phyloP scores from a whole-genome alignment of 1,140 invertebrate genomes.

The Drosophila nigromelanica region DNA sequence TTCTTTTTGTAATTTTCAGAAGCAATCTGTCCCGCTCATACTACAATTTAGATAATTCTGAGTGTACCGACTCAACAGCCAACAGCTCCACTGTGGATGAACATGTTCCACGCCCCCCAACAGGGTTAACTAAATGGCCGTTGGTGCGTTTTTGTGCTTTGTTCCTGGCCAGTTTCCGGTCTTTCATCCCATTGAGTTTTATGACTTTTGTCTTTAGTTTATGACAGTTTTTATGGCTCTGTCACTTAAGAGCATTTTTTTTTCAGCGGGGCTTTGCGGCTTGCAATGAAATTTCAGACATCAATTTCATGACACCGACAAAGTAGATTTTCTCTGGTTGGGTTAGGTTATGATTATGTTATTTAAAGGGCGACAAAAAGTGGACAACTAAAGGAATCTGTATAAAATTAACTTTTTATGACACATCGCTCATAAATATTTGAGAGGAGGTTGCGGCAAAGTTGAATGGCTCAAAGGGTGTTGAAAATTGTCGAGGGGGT shows the following conservation, averaged over 20 bases:
- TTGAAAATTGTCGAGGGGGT: not conserved
- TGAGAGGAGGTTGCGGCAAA: constrained; percentile 7
- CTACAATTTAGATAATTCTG: too few species aligned
- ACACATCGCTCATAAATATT: constrained; percentile 29
- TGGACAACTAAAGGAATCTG: constrained; percentile 7
- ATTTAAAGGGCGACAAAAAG: constrained; percentile 34
- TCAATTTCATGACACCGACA: constrained; percentile 29
- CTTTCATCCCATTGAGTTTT: constrained; percentile 37
- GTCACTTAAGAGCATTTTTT: constrained; percentile 48
- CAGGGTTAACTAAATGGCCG: not conserved
- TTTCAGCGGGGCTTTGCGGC: constrained; percentile 2
- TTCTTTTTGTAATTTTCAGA: too few species aligned
- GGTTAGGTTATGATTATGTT: constrained; percentile 31
- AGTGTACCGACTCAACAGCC: not conserved
- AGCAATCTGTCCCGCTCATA: too few species aligned
- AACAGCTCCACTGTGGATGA: constrained; percentile 13
- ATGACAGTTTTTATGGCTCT: constrained; percentile 56
- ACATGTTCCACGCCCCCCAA: constrained; percentile 7
- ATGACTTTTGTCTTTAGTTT: constrained; percentile 59
- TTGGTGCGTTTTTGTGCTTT: constrained; percentile 15
- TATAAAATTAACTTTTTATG: constrained; percentile 36
- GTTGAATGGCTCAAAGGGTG: not conserved
- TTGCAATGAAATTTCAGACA: constrained; percentile 29
- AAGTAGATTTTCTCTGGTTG: constrained; percentile 30
- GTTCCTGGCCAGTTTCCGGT: constrained; percentile 17